Percentiles rank a stretch among this genome's conserved stretches.
phyloP scores from a whole-genome alignment of 2,113 vertebrate genomes.

The Strix aluco region DNA sequence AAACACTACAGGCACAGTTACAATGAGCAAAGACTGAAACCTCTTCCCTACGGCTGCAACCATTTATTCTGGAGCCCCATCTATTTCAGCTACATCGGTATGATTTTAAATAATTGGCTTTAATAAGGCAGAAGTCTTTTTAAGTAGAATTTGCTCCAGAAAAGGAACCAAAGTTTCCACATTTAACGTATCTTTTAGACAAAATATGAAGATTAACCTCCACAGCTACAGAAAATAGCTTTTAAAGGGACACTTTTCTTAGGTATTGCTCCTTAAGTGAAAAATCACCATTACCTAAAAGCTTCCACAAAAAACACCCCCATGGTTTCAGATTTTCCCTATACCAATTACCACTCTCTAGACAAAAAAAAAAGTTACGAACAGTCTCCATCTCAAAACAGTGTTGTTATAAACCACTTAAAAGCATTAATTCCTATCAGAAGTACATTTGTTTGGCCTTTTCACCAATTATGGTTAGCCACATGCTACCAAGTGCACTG shows the following conservation, averaged over 20 bases:
- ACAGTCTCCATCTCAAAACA: background rate
- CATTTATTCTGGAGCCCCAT: constrained; percentile 21
- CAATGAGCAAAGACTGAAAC: constrained; percentile 32
- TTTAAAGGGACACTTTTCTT: background rate
- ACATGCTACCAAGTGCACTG: background rate
- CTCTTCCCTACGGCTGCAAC: constrained; percentile 30
- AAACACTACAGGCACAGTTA: constrained; percentile 33
- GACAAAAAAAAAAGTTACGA: background rate
- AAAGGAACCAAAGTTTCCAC: background rate
- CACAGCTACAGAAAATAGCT: background rate
- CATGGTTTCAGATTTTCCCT: background rate
- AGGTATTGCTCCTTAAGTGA: background rate
- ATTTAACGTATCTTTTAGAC: background rate
- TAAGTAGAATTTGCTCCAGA: background rate
- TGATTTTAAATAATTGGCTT: constrained; percentile 42
- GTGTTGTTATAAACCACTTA: background rate
- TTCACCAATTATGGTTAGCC: background rate
- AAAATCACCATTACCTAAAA: background rate
- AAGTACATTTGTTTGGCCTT: background rate
- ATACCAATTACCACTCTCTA: background rate
- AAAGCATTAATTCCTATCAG: background rate
- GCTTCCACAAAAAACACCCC: background rate
- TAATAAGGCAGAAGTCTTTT: constrained; percentile 44
- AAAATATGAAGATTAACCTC: background rate
- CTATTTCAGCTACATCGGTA: background rate